phyloP scores from a whole-genome alignment of 2,888 invertebrate species.

The Meiosimyza platycephala region DNA sequence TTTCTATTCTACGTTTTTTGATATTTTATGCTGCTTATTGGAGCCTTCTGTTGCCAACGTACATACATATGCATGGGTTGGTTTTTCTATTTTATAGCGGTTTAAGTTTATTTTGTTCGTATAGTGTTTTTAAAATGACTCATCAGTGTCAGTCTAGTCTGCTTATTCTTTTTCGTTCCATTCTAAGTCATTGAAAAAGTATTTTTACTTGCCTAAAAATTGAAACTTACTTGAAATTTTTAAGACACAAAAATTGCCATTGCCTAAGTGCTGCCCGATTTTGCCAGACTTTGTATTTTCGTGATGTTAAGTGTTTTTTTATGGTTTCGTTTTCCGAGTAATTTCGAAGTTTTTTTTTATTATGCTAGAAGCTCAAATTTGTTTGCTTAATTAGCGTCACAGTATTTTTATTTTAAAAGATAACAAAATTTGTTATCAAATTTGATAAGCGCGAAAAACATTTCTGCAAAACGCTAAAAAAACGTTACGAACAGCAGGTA shows the following conservation, averaged over 20 bases:
- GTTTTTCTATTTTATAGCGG: background rate
- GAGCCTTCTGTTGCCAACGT: too few species aligned
- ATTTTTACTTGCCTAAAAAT: conserved; percentile 1
- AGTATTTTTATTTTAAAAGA: background rate
- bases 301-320: too few species aligned
- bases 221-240: background rate
- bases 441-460: background rate
- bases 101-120: background rate
- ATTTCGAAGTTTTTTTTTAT: background rate
- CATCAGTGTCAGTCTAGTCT: background rate
- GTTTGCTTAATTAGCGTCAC: background rate
- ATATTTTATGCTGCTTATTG: too few species aligned
- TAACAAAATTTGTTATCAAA: background rate
- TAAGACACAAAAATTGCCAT: too few species aligned
- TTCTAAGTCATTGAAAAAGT: background rate
- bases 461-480: background rate
- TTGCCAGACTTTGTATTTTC: too few species aligned
- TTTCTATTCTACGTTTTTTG: too few species aligned
- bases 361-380: background rate
- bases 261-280: too few species aligned
- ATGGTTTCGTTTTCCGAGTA: too few species aligned
- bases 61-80: background rate
- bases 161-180: background rate
- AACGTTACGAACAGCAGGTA: too few species aligned
- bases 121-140: background rate